Conservation (phyloP, 2,888 invertebrate genomes). For the Phrixothrix hirtus region DNA sequence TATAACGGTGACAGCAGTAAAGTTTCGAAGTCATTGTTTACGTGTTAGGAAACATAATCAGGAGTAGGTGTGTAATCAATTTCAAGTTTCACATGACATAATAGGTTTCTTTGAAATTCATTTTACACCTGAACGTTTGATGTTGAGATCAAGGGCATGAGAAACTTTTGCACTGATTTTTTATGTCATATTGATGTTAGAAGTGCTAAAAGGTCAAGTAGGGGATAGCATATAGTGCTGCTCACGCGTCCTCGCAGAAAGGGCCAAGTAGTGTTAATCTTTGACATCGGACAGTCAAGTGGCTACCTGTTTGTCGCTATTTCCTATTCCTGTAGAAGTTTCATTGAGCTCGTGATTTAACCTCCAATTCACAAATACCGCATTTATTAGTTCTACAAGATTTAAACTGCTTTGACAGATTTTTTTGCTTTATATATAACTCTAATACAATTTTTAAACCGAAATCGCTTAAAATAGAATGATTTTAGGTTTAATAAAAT, state of each 20-base stretch:
- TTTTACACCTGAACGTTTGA: conserved; percentile 31
- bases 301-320: conserved; percentile 31
- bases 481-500: no score
- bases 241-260: conserved; percentile 17
- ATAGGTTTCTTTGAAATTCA: conserved; percentile 34
- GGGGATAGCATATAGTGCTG: conserved; percentile 16
- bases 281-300: conserved; percentile 36
- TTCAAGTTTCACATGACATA: conserved; percentile 34
- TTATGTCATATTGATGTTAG: conserved; percentile 19
- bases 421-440: no score
- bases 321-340: conserved; percentile 25
- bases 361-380: no score
- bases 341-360: conserved; percentile 18
- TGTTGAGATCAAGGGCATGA: conserved; percentile 19
- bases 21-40: no score
- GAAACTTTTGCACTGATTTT: conserved; percentile 21
- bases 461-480: no score
- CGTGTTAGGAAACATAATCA: no score
- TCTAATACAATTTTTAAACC: no score
- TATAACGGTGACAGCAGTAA: no score
- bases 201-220: conserved; percentile 20
- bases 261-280: conserved; percentile 37
- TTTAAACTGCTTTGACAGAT: no score
- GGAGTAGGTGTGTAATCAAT: conserved; percentile 31
- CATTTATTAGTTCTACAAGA: no score